phyloP scores from a whole-genome alignment of 2,113 vertebrate species.

The Hippocampus guttulatus region DNA sequence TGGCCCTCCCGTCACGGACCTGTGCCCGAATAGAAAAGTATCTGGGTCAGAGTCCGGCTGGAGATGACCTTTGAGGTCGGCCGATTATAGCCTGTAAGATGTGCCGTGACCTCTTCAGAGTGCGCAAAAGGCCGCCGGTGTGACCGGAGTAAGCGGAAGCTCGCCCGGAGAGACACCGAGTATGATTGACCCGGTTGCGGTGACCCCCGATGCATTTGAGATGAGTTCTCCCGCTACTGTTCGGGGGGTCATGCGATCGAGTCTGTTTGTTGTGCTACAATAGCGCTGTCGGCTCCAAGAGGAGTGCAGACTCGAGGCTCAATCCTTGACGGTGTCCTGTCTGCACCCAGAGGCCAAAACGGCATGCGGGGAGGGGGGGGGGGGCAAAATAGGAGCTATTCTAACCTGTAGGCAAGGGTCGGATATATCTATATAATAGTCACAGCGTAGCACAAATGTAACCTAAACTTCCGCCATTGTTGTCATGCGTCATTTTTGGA shows the following conservation, averaged over 20 bases:
- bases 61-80: background rate
- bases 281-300: conserved; percentile 38
- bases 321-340: conserved; percentile 35
- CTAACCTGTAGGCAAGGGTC: conserved; percentile 23
- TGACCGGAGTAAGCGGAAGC: background rate
- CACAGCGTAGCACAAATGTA: conserved; percentile 15
- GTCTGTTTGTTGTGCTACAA: conserved; percentile 16
- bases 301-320: conserved; percentile 19
- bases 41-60: background rate
- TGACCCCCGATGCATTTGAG: conserved; percentile 30
- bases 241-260: conserved; percentile 43
- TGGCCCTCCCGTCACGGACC: background rate
- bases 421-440: background rate
- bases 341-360: conserved; percentile 15
- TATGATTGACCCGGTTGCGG: conserved; percentile 41
- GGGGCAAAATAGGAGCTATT: conserved; percentile 9
- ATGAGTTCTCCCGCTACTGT: conserved; percentile 6
- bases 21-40: background rate
- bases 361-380: conserved; percentile 6
- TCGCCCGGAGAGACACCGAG: conserved; percentile 2
- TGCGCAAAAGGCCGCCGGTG: background rate
- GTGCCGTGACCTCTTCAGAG: background rate
- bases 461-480: conserved; percentile 47
- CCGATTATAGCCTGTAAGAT: background rate
- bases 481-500: conserved; percentile 22